Evolutionary conservation across 2,113 vertebrate species (phyloP).

Genomic region (Pygoscelis antarcticus): DNA sequence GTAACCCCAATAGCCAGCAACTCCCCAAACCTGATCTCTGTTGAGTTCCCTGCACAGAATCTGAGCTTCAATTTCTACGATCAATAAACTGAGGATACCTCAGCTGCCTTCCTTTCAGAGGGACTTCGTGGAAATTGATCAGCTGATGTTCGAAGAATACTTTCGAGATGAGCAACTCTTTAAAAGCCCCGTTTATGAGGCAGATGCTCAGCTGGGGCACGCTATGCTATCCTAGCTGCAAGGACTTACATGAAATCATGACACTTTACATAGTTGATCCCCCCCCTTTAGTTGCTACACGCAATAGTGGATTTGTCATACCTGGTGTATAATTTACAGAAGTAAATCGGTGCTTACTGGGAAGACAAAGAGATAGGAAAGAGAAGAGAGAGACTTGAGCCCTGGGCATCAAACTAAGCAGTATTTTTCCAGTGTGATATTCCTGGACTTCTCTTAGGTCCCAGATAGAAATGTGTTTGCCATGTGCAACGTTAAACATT

Average conservation of each 20-base stretch:
- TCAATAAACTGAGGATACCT: neutral
- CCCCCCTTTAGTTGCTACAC: neutral
- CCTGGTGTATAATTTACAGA: neutral
- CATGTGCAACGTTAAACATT: conserved; percentile 34
- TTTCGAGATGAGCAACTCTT: neutral
- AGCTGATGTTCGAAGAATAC: neutral
- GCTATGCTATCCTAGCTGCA: accelerated
- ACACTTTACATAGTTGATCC: neutral
- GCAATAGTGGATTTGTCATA: neutral
- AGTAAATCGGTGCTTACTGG: neutral
- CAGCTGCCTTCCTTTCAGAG: neutral
- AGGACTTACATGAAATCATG: accelerated
- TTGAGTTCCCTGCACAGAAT: neutral
- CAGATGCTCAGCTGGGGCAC: neutral
- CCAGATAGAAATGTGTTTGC: conserved; percentile 13
- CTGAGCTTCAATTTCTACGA: neutral
- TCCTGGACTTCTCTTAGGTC: neutral
- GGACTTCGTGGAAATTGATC: neutral
- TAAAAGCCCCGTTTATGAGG: neutral
- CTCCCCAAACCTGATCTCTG: neutral
- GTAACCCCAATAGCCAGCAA: neutral
- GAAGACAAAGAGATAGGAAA: neutral
- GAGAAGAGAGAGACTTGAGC: neutral
- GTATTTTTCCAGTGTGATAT: neutral
- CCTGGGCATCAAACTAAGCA: neutral